Evolutionary conservation across 2,113 vertebrate species (phyloP).

Genomic region (Actinemys pallida): DNA sequence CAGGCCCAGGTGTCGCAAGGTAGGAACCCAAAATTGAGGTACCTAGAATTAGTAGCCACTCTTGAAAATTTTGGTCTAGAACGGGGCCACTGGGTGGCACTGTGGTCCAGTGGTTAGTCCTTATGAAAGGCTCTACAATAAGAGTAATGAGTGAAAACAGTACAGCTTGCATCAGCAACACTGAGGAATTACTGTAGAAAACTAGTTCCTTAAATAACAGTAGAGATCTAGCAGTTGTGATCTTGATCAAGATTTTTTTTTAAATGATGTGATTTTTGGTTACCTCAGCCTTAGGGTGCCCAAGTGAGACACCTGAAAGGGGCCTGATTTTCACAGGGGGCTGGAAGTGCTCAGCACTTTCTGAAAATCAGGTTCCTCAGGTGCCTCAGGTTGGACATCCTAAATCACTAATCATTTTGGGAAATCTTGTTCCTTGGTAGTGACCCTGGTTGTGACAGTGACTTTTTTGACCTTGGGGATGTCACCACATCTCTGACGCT

Average conservation of each 20-base stretch:
- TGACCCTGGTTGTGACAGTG: background rate
- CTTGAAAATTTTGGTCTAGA: background rate
- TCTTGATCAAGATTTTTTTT: background rate
- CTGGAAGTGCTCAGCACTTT: background rate
- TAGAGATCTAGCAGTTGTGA: background rate
- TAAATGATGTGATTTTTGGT: background rate
- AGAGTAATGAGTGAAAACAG: background rate
- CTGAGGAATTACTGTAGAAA: fast-evolving
- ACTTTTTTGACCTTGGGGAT: background rate
- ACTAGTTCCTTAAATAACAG: no score
- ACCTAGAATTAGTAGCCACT: fast-evolving
- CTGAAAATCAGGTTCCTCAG: background rate
- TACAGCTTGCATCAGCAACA: fast-evolving
- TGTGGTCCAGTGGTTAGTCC: slow-evolving; percentile 25
- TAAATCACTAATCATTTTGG: background rate
- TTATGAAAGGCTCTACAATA: fast-evolving
- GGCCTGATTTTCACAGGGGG: background rate
- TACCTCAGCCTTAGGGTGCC: background rate
- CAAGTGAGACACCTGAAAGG: background rate
- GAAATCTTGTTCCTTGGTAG: background rate
- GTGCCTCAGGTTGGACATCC: background rate
- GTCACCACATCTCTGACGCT: background rate
- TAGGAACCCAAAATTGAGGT: fast-evolving
- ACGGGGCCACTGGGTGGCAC: slow-evolving; percentile 57
- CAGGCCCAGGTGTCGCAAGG: fast-evolving